Conservation (phyloP, 1,140 invertebrate genomes). For the Adoxophyes honmai region DNA sequence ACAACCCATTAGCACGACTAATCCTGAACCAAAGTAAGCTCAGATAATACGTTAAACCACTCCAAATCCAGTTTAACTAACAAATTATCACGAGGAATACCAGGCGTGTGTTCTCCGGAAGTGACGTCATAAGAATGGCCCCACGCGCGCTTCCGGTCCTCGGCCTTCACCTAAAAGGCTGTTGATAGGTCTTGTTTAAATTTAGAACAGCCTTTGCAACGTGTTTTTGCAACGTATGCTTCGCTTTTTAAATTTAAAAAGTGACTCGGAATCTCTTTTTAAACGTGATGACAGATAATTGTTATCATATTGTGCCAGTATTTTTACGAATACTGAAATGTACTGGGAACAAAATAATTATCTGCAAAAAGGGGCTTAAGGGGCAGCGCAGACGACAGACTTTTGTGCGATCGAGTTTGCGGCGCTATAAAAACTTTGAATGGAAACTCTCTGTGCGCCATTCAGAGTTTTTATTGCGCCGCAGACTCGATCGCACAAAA, state of each 20-base stretch:
- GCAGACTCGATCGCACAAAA: too few species aligned
- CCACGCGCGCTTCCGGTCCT: conserved; percentile 38
- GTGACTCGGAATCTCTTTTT: too few species aligned
- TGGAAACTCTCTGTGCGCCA: too few species aligned
- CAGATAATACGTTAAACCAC: neutral
- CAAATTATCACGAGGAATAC: conserved; percentile 32
- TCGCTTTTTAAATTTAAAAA: neutral
- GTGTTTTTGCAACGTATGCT: conserved; percentile 6
- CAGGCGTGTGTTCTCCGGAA: conserved; percentile 38
- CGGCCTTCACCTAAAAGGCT: conserved; percentile 56
- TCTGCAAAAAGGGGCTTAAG: too few species aligned
- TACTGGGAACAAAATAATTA: too few species aligned
- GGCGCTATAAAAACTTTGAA: too few species aligned
- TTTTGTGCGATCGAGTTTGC: too few species aligned
- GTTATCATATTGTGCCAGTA: too few species aligned
- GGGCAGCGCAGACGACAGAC: too few species aligned
- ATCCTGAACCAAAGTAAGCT: conserved; percentile 1
- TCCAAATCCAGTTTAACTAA: conserved; percentile 31
- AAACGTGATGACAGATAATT: too few species aligned
- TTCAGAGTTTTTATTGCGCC: too few species aligned
- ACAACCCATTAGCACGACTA: conserved; percentile 2
- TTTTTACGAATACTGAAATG: too few species aligned
- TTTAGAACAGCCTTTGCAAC: conserved; percentile 12
- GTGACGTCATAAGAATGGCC: conserved; percentile 43
- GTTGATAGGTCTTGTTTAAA: conserved; percentile 6